Evolutionary conservation across 53 echinoderm and acorn worm genomes (phyloP).

Genomic region (Henricia sp.): DNA sequence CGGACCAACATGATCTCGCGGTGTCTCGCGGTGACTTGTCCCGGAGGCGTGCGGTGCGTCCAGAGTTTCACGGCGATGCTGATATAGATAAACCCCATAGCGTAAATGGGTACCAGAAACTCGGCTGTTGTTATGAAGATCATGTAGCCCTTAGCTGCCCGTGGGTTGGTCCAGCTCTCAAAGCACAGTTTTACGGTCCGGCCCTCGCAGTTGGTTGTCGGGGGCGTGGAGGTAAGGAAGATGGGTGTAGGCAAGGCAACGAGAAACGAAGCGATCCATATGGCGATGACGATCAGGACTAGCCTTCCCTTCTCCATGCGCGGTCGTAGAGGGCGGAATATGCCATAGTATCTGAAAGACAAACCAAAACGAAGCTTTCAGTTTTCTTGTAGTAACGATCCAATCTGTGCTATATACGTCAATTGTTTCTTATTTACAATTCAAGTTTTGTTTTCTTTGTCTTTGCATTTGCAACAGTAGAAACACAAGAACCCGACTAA

Average conservation of each 20-base stretch:
- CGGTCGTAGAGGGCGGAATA: slow-evolving; percentile 93
- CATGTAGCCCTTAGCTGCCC: slow-evolving; percentile 69
- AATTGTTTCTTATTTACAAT: no score
- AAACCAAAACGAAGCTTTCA: no score
- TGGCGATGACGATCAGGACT: slow-evolving; percentile 66
- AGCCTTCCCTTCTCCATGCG: slow-evolving; percentile 86
- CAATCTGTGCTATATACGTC: no score
- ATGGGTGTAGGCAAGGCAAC: slow-evolving; percentile 85
- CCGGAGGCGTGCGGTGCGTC: slow-evolving; percentile 90
- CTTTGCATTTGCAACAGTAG: no score
- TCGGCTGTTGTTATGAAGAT: slow-evolving; percentile 80
- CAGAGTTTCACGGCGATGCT: slow-evolving; percentile 90
- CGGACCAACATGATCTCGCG: slow-evolving; percentile 87
- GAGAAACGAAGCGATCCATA: slow-evolving; percentile 85
- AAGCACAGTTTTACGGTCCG: slow-evolving; percentile 55
- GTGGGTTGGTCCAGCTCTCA: slow-evolving; percentile 77
- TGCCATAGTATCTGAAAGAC: slow-evolving; percentile 79
- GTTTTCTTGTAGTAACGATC: no score
- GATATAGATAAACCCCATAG: slow-evolving; percentile 89
- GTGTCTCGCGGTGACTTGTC: slow-evolving; percentile 89
- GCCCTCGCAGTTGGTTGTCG: slow-evolving; percentile 56
- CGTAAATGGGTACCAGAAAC: slow-evolving; percentile 84
- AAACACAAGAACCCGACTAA: no score
- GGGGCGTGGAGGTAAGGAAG: slow-evolving; percentile 19
- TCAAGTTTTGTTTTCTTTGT: no score